Base-by-base conservation (phyloP, 2,888 invertebrate genomes). In the Rhimphoctona megacephalus region DNA sequence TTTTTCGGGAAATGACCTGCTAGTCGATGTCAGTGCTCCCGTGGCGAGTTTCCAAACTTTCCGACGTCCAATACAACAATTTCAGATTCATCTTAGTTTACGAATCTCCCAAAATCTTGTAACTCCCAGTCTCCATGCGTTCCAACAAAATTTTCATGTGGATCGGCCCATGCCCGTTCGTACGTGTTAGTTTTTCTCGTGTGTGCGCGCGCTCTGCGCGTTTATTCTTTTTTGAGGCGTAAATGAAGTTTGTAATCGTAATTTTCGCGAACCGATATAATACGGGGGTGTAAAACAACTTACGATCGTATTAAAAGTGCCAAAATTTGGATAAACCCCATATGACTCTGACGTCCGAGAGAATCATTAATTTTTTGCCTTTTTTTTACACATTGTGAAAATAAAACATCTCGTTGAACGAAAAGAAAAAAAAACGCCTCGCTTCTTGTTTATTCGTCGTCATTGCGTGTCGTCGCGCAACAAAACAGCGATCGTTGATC, bases 171-270 rank as follows among this genome's bases (percentile, higher is more conserved):
- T 61, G 70, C n/a, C 57, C n/a, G 49, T 69, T 43, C 19, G 67
- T 69, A 19, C 66, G 46, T 72, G 66, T 81, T 46, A 36, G 72
- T 33, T 54, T 76, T 36, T 61, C 30, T 61, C 3, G 30, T 22
- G 43, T 39, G 54, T 61, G 57, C 46, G 39, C 46, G 39, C 61
- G 61, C 61, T 61, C 74, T 76, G 57, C 81, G 81, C 69, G 80
- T 83, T 83, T 80, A 64, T 54, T 33, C 36, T 30, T 39, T 85
- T 80, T 85, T 66, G 83, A 83, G 79, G 82, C 82, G 82, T 80
- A 83, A 85, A 83, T 85, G 79, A 85, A 85, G 74, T 85, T 85
- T 82, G 85, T 82, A 74, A 85, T 74, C 79, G 67, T 76, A 46
- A 54, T 77, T 69, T 36, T 39, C 36, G 72, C 46, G 49, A 22